These are phyloP conservation scores for Copidosoma aretas DNA, from an alignment of 2,888 invertebrate genomes.

Conservation along the genomic window DNA sequence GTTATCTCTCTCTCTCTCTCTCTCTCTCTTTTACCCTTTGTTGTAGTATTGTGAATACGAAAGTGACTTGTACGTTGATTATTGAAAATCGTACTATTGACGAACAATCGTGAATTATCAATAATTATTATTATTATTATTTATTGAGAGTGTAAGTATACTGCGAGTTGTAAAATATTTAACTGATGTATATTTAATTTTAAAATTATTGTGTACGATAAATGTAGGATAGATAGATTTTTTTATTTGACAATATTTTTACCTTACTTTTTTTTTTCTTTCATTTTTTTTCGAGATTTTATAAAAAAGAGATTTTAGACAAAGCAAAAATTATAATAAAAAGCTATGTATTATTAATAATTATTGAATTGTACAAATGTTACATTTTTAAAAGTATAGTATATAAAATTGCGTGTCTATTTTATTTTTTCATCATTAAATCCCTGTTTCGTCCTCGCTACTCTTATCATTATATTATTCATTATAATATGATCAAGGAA, in stretches of 20 bases:
- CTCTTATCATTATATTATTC: neutral
- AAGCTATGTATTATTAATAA: constrained; percentile 27
- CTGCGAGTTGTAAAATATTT: too few species aligned
- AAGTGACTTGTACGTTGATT: too few species aligned
- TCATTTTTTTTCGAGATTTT: neutral
- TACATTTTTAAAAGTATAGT: constrained; percentile 51
- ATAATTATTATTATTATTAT: constrained; percentile 21
- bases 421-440: constrained; percentile 20
- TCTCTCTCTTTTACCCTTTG: constrained; percentile 8
- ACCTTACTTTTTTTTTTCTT: neutral
- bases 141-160: neutral
- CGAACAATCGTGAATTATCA: neutral
- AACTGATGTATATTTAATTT: too few species aligned
- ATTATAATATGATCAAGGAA: neutral
- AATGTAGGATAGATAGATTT: neutral
- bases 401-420: constrained; percentile 27
- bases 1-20: neutral
- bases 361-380: constrained; percentile 46
- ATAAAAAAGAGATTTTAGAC: constrained; percentile 24
- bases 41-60: neutral
- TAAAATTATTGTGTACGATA: too few species aligned
- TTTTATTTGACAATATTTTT: neutral
- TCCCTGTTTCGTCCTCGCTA: constrained; percentile 4
- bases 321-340: constrained; percentile 17
- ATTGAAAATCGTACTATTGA: too few species aligned